Evolutionary conservation across 2,888 invertebrate species (phyloP).

Genomic region (Blomia tropicalis): DNA sequence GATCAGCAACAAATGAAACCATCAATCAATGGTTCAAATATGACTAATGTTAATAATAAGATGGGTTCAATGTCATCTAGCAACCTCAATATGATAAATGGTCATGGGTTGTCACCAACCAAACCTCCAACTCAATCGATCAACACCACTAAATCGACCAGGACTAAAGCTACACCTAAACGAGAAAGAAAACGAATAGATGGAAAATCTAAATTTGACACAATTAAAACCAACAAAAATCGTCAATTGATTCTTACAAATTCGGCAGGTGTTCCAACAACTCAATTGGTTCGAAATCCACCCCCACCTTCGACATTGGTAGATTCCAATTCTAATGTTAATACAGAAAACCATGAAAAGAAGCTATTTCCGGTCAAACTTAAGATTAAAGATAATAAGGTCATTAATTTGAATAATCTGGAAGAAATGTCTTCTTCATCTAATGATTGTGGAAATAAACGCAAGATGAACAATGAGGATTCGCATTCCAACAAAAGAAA

Average conservation of each 20-base stretch:
- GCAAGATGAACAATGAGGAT: not conserved
- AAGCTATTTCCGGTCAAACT: conserved; percentile 21
- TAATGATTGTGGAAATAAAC: not conserved
- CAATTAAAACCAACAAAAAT: conserved; percentile 10
- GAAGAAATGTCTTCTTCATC: conserved; percentile 1
- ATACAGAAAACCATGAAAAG: not conserved
- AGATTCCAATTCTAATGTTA: not conserved
- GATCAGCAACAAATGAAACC: too few species aligned
- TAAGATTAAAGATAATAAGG: conserved; percentile 23
- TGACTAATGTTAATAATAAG: not conserved
- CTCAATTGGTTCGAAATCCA: not conserved
- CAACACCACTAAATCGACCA: not conserved
- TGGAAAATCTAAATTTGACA: conserved; percentile 7
- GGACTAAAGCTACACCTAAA: not conserved
- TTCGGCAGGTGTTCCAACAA: not conserved
- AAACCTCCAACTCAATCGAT: not conserved
- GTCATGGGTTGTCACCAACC: not conserved
- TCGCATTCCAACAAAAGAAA: conserved; percentile 1
- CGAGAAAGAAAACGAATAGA: conserved; percentile 2
- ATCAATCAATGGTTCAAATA: conserved; percentile 22
- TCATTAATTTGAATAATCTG: conserved; percentile 1
- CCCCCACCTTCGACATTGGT: not conserved
- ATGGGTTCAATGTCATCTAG: not conserved
- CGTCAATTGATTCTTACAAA: not conserved
- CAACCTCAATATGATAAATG: too few species aligned